Evolutionary conservation across 2,797 vertebrate species (phyloP), one percentile per base, ranked within the genome.

Genomic region (Benthosema pterotum): DNA sequence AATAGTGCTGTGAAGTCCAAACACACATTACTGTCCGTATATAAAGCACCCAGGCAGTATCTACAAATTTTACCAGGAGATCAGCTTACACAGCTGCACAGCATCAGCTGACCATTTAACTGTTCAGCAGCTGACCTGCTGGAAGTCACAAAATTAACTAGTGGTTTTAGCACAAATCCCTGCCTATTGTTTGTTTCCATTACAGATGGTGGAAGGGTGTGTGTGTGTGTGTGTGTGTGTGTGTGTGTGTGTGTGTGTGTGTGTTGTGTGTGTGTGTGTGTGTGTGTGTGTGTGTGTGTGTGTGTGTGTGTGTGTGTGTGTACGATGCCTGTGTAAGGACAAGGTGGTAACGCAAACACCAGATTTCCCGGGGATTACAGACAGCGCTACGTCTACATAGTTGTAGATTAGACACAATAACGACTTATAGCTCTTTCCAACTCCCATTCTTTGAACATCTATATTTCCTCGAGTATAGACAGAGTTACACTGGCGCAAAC

Each of bases 281-380:
- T 50, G 46, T 50, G 57, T 38, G 46, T 38, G 22, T 38, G 57
- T 16, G 45, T 49, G 57, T 38, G 57, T 32, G 22, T 18, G 32
- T 42, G 17, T 15, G 49, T 25, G 56, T 11, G 19, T 63, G 54
- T 52, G 19, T 46, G 42, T 18, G 43, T 66, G 63, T 48, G 68
- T 57, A 25, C 22, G 5, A 25, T 75, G 66, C 4, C 5, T 70
- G 69, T 25, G 57, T 25, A n/a, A 38, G 74, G 80, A 89, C 85
- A 86, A 88, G 74, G 75, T 73, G 77, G 83, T 82, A 87, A 85
- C 85, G 76, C 83, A 87, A 89, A 87, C 84, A 85, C 80, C 89
- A 91, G 90, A 86, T 91, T 87, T 81, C 74, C 63, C 0, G 43
- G 18, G 56, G 82, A 70, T 83, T 83, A 87, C 84, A 86, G 86